A percentile compares a stretch with the other conserved stretches of the same genome.
phyloP scores from a whole-genome alignment of 1,140 invertebrate species.

The Alviniconcha marisindica region DNA sequence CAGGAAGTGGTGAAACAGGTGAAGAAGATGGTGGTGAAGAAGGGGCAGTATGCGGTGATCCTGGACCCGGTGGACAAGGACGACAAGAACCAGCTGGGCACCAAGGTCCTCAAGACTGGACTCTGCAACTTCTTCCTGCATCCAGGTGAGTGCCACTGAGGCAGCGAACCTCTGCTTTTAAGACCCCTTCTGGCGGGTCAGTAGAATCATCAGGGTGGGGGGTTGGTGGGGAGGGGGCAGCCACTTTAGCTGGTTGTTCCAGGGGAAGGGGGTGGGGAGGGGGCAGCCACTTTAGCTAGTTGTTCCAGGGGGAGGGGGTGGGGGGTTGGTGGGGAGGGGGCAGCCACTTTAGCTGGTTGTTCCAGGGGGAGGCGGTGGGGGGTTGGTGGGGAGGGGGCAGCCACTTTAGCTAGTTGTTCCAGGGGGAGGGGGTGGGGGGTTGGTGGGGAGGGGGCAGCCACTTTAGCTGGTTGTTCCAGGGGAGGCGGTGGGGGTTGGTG shows the following conservation, averaged over 20 bases:
- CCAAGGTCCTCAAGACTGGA: constrained; percentile 71
- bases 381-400: too few species aligned
- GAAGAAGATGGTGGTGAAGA: constrained; percentile 73
- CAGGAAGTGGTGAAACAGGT: constrained; percentile 67
- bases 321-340: too few species aligned
- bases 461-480: too few species aligned
- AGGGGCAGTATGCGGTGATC: constrained; percentile 76
- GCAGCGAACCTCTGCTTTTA: background rate
- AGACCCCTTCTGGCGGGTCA: background rate
- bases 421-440: too few species aligned
- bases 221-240: background rate
- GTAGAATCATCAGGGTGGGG: background rate
- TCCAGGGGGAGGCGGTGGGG: too few species aligned
- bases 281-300: background rate
- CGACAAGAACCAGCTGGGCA: constrained; percentile 74
- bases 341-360: too few species aligned
- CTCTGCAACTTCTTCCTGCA: constrained; percentile 76
- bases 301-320: too few species aligned
- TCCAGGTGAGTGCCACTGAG: constrained; percentile 61
- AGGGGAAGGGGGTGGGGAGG: background rate
- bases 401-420: too few species aligned
- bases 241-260: too few species aligned
- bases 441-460: too few species aligned
- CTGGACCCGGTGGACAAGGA: constrained; percentile 72
- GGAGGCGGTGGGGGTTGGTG: too few species aligned